Percentiles rank a stretch among this genome's conserved stretches.
These are phyloP conservation scores for Condylura cristata DNA, from an alignment of 2,113 vertebrate species.

Conservation along the genomic window DNA sequence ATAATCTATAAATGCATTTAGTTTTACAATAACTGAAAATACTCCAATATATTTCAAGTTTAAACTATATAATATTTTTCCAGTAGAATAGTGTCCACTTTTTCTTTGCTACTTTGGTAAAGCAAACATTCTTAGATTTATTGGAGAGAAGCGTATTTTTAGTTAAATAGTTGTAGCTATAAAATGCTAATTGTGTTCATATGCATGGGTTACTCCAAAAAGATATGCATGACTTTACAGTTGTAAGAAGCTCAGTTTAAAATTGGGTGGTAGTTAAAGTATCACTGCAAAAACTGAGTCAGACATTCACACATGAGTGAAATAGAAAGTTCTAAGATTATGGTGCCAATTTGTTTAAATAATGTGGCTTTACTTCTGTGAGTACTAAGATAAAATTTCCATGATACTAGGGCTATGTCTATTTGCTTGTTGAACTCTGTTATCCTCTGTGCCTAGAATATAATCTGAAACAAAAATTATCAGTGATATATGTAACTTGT, in stretches of 20 bases:
- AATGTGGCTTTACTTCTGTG: background rate
- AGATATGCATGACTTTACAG: constrained; percentile 36
- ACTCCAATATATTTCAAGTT: background rate
- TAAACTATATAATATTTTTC: background rate
- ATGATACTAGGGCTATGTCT: background rate
- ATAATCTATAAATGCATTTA: background rate
- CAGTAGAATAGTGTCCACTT: background rate
- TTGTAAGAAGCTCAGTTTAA: constrained; percentile 45
- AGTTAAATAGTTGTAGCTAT: constrained; percentile 52
- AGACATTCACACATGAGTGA: background rate
- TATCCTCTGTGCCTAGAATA: background rate
- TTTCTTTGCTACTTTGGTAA: background rate
- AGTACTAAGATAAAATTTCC: background rate
- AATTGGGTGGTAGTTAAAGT: constrained; percentile 4
- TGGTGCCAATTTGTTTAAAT: background rate
- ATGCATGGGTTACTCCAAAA: constrained; percentile 33
- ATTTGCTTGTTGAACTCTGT: background rate
- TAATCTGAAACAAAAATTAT: background rate
- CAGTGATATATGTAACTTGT: background rate
- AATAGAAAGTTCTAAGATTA: background rate
- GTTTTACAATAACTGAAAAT: constrained; percentile 9
- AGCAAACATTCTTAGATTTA: background rate
- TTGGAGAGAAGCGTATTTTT: constrained; percentile 51
- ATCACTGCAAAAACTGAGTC: background rate
- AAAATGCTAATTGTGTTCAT: constrained; percentile 58